These are phyloP conservation scores for Scomber scombrus DNA, from an alignment of 2,113 vertebrate genomes.

Conservation along the genomic window DNA sequence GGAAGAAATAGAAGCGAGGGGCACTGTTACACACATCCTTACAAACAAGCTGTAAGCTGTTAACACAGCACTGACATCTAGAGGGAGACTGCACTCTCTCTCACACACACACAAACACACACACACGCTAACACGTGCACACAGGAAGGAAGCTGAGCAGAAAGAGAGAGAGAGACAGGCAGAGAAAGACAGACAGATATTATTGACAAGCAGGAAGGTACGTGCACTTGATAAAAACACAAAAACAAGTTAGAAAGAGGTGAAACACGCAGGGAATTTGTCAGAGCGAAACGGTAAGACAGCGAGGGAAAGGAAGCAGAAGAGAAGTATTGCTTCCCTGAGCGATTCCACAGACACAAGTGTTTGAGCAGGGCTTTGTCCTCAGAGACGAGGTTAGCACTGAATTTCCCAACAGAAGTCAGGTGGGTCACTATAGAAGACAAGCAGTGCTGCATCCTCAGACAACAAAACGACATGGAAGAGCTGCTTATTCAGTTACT, in stretches of 20 bases:
- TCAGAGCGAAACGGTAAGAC: slow-evolving; percentile 26
- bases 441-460: too few relatives aligned
- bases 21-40: slow-evolving; percentile 36
- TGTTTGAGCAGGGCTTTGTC: slow-evolving; percentile 45
- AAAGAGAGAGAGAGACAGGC: slow-evolving; percentile 9
- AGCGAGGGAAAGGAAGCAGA: slow-evolving; percentile 38
- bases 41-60: slow-evolving; percentile 56
- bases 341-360: slow-evolving; percentile 57
- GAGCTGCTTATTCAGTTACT: too few relatives aligned
- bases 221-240: slow-evolving; percentile 35
- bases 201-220: slow-evolving; percentile 29
- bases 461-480: too few relatives aligned
- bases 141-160: slow-evolving; percentile 1
- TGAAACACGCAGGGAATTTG: slow-evolving; percentile 37
- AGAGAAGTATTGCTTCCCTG: slow-evolving; percentile 54
- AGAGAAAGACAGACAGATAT: slow-evolving; percentile 10
- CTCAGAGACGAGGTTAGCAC: slow-evolving; percentile 43
- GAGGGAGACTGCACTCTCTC: slow-evolving; percentile 59
- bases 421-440: not conserved
- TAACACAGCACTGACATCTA: slow-evolving; percentile 80
- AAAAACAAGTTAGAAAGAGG: slow-evolving; percentile 34
- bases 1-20: slow-evolving; percentile 28
- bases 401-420: slow-evolving; percentile 21
- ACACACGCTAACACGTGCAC: slow-evolving; percentile 1
- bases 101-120: not conserved